phyloP scores from a whole-genome alignment of 2,797 vertebrate species.

The Selene dorsalis region DNA sequence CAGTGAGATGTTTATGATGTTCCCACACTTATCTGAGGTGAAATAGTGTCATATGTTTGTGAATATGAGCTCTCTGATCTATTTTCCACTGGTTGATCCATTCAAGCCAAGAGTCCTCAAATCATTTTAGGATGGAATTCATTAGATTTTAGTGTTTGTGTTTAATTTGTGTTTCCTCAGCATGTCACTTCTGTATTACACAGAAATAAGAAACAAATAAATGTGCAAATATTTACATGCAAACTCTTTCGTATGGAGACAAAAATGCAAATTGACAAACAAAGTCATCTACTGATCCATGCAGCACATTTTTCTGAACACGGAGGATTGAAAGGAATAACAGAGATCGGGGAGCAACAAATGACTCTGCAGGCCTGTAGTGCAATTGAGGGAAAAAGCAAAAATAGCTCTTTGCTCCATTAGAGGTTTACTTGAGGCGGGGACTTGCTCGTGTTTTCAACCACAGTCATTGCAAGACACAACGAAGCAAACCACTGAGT shows the following conservation, averaged over 20 bases:
- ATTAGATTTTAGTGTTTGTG: background rate
- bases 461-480: slow-evolving; percentile 30
- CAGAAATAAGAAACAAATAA: slow-evolving; percentile 22
- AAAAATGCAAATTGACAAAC: slow-evolving; percentile 35
- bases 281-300: slow-evolving; percentile 5
- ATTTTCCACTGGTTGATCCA: slow-evolving; percentile 1
- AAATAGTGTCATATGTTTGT: slow-evolving; percentile 19
- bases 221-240: background rate
- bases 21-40: slow-evolving; percentile 10
- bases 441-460: slow-evolving; percentile 32
- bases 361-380: slow-evolving; percentile 29
- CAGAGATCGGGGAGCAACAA: slow-evolving; percentile 29
- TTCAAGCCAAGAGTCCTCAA: background rate
- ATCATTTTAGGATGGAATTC: background rate
- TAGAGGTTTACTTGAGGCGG: slow-evolving; percentile 32
- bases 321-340: slow-evolving; percentile 35
- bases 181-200: background rate
- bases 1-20: slow-evolving; percentile 5
- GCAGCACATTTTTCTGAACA: slow-evolving; percentile 11
- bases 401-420: slow-evolving; percentile 57
- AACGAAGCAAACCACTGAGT: background rate
- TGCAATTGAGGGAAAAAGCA: slow-evolving; percentile 49
- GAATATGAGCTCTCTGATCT: slow-evolving; percentile 21
- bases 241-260: slow-evolving; percentile 3
- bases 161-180: background rate